Conservation (phyloP, 2,888 invertebrate genomes). For the Andrena dorsata region DNA sequence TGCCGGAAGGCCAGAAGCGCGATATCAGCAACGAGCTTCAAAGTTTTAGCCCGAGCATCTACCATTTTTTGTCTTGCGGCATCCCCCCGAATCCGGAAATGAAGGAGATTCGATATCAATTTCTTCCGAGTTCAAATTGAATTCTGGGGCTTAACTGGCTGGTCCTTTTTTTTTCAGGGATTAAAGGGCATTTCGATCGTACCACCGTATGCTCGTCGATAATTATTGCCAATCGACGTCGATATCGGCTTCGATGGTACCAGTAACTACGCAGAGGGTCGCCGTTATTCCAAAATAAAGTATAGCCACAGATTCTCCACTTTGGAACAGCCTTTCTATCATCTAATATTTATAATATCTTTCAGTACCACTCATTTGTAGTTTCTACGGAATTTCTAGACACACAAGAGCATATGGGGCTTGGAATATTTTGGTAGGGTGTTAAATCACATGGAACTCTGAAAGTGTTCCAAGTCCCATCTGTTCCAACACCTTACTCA, state of each 20-base stretch:
- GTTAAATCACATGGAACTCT: too few species aligned
- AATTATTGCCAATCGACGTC: constrained; percentile 18
- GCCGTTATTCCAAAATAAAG: neutral
- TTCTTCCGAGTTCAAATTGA: constrained; percentile 34
- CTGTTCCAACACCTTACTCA: too few species aligned
- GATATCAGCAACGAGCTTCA: constrained; percentile 17
- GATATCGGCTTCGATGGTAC: neutral
- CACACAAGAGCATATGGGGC: too few species aligned
- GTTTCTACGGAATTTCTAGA: too few species aligned
- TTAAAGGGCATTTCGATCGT: neutral
- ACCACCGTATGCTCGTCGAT: constrained; percentile 2
- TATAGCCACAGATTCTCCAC: neutral
- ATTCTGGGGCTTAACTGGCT: constrained; percentile 31
- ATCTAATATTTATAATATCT: neutral
- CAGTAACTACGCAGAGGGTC: constrained; percentile 7
- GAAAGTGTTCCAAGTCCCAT: too few species aligned
- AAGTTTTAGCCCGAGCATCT: constrained; percentile 8
- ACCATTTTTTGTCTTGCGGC: constrained; percentile 21
- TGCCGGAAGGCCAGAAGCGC: constrained; percentile 8
- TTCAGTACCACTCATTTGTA: too few species aligned
- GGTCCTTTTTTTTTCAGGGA: neutral
- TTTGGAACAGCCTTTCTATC: neutral
- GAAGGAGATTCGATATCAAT: constrained; percentile 46
- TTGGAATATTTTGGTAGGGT: too few species aligned
- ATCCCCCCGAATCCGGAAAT: constrained; percentile 37